Evolutionary conservation across 2,888 invertebrate genomes (phyloP).

Genomic region (Meganola albula): DNA sequence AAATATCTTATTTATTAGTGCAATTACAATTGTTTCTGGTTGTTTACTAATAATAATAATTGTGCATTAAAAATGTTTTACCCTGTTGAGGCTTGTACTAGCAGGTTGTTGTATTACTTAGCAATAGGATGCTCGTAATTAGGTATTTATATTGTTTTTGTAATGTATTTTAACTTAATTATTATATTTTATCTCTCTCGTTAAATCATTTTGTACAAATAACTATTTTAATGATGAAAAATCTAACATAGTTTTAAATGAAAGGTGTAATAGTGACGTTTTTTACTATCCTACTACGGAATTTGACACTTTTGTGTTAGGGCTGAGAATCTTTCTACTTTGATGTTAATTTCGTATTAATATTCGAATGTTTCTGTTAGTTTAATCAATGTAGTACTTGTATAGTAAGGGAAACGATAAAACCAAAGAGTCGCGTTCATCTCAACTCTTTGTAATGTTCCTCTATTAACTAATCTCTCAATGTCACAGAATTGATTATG

Average conservation of each 20-base stretch:
- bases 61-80: conserved; percentile 42
- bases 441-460: conserved; percentile 66
- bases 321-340: conserved; percentile 22
- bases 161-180: conserved; percentile 64
- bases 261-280: conserved; percentile 31
- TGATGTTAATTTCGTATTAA: conserved; percentile 22
- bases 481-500: conserved; percentile 51
- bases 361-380: conserved; percentile 32
- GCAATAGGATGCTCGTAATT: conserved; percentile 42
- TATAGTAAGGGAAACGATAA: conserved; percentile 43
- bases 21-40: conserved; percentile 45
- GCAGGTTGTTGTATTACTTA: conserved; percentile 49
- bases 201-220: conserved; percentile 77
- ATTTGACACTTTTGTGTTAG: conserved; percentile 29
- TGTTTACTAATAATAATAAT: conserved; percentile 33
- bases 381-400: conserved; percentile 33
- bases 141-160: conserved; percentile 64
- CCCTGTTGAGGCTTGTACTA: conserved; percentile 39
- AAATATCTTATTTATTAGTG: conserved; percentile 51
- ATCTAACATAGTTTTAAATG: conserved; percentile 63
- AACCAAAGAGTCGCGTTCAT: conserved; percentile 70
- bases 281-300: conserved; percentile 22
- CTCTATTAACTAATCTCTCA: conserved; percentile 29
- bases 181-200: conserved; percentile 71
- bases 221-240: conserved; percentile 64